Conservation (phyloP, 2,888 invertebrate genomes). For the Epirrita christyi region DNA sequence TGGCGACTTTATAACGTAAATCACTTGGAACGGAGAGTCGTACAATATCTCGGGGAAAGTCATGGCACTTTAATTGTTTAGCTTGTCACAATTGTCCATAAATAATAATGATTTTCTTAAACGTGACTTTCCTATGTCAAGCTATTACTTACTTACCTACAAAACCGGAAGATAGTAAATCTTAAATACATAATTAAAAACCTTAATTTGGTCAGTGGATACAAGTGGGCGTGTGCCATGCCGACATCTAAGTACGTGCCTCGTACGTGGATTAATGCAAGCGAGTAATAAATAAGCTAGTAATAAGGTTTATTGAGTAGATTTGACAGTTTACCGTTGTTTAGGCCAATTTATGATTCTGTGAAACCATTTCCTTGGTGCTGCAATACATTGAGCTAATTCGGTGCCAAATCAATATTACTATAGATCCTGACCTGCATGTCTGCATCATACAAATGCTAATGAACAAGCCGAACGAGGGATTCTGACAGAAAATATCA, state of each 20-base stretch:
- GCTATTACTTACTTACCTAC: slow-evolving; percentile 9
- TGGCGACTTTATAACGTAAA: slow-evolving; percentile 34
- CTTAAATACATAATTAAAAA: slow-evolving; percentile 37
- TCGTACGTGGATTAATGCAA: slow-evolving; percentile 34
- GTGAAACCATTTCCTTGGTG: slow-evolving; percentile 32
- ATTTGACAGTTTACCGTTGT: slow-evolving; percentile 40
- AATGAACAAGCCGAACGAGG: background rate
- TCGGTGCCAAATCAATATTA: slow-evolving; percentile 4
- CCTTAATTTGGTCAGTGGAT: slow-evolving; percentile 35
- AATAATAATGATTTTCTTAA: slow-evolving; percentile 37
- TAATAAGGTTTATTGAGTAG: slow-evolving; percentile 41
- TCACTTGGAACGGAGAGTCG: slow-evolving; percentile 24
- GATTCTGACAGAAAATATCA: too few species aligned
- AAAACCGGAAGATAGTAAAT: slow-evolving; percentile 37
- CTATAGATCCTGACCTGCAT: background rate
- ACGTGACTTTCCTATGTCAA: slow-evolving; percentile 33
- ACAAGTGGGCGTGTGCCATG: slow-evolving; percentile 33
- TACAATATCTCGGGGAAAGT: slow-evolving; percentile 34
- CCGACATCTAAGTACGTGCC: slow-evolving; percentile 25
- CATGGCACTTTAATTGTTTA: slow-evolving; percentile 31
- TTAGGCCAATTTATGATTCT: slow-evolving; percentile 34
- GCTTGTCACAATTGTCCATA: slow-evolving; percentile 35
- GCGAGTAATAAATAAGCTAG: slow-evolving; percentile 33
- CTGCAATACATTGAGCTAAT: slow-evolving; percentile 14
- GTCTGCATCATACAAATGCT: slow-evolving; percentile 5